Base-by-base conservation (phyloP, 2,888 invertebrate genomes). In the Drosophila engyochracea region DNA sequence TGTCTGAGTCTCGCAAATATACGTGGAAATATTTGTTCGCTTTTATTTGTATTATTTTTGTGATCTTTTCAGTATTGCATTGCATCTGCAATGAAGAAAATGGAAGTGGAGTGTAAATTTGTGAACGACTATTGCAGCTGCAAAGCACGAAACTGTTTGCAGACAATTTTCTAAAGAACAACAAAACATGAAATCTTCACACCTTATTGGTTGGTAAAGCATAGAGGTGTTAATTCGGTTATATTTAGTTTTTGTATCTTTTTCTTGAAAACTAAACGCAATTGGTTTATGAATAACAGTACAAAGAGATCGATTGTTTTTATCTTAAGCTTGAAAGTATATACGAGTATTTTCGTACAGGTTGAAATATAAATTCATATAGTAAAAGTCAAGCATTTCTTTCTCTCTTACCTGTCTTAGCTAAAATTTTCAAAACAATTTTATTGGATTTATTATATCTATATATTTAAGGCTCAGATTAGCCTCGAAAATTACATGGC, bases 1-100 rank as follows among this genome's bases (percentile, higher is more conserved):
- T 85, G 81, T 86, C 76, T 76, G 80, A 82, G 57, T 68, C 67
- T 59, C 68, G 79, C 70, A 69, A 71, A 70, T 73, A 62, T 85
- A 84, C 80, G 83, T 85, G 80, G 80, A 84, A 83, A 67, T 61
- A 58, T 63, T 65, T 55, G 62, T 65, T 66, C 33, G 33, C 57
- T 39, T 55, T 51, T 30, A 9, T 52, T 37, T 19, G 22, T 31
- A 39, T 52, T 39, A 14, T 55, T 61, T 25, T n/a, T 54, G 33
- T 37, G 16, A 58, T 65, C 35, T 57, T 25, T 51, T 61, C 16
- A 19, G 55, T 33, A 25, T 44, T 55, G 31, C 44, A 49, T 39
- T 76, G 54, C 65, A 35, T 28, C 64, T n/a, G 61, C 31, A 74
- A 49, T 58, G 33, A 44, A 25, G 4, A 47, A 64, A 74, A 53